Base-by-base conservation (phyloP, 2,113 vertebrate species). In the Brachypodius melanocephalos region DNA sequence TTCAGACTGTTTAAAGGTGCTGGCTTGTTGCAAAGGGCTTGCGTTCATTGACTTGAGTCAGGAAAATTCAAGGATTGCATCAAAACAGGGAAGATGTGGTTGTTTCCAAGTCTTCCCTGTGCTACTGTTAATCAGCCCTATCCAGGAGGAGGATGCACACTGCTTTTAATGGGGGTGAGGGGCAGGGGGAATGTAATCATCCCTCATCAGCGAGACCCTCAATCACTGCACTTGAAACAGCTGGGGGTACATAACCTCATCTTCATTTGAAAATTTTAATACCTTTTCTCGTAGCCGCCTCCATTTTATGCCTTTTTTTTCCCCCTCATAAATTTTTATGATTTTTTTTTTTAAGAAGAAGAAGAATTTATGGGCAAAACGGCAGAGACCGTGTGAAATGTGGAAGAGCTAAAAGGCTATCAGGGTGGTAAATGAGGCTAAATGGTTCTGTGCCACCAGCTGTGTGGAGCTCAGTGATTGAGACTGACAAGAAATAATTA, bases 381-480 rank as follows among this genome's bases (percentile, higher is more conserved):
- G 84, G 79, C 89, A 95, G 90, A 54, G 83, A 91, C 75, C 32
- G 42, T 90, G 89, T 92, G 92, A 95, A 93, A 96, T 67, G 97
- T 69, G 72, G 57, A 62, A 65, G 88, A 94, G 92, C 95, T 95
- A 83, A 97, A 96, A 97, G 96, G 93, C 95, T 48, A 81, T 95
- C 94, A 73, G 12, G 31, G 81, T 89, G 92, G 94, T 93, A 95
- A 97, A 96, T 96, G 97, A 96, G 96, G 96, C 91, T 94, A 86
- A 89, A 94, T 94, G 96, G 76, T 96, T 90, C 89, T 74, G 26
- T 69, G 45, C 94, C 84, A 67, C 88, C 97, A 97, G 97, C 97
- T 97, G 97, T 29, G 86, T 46, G 42, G 94, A 74, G 94, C 36
- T 92, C 85, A 40, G 89, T 97, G 97, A 97, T 96, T 97, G 97